These are phyloP conservation scores for Berghia stephanieae DNA, from an alignment of 1,140 invertebrate species.

Conservation along the genomic window DNA sequence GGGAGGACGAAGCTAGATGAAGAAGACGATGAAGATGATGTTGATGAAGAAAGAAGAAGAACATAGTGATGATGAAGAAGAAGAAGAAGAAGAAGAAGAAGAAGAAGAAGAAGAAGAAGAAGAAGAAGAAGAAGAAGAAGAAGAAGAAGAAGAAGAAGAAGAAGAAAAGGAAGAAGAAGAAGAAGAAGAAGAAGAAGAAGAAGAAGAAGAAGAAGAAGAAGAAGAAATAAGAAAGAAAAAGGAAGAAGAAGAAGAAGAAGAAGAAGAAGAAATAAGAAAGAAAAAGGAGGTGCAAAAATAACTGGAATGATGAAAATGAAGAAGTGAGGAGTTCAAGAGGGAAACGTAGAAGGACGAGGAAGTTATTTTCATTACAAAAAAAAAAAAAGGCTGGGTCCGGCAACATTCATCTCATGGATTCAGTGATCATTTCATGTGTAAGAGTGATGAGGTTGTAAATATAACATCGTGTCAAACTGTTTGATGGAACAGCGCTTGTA, in stretches of 20 bases:
- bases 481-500: too few species aligned
- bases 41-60: not conserved
- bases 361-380: too few species aligned
- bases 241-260: not conserved
- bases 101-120: not conserved
- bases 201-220: not conserved
- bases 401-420: too few species aligned
- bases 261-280: not conserved
- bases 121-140: not conserved
- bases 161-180: not conserved
- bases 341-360: too few species aligned
- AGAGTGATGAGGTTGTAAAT: too few species aligned
- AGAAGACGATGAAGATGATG: constrained; percentile 5
- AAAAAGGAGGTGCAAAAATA: not conserved
- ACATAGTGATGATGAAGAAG: not conserved
- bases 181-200: not conserved
- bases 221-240: not conserved
- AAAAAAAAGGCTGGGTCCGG: too few species aligned
- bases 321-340: too few species aligned
- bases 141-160: not conserved
- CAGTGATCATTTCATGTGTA: too few species aligned
- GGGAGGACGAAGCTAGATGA: not conserved
- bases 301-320: too few species aligned
- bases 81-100: not conserved
- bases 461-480: too few species aligned